Evolutionary conservation across 2,113 vertebrate species (phyloP), one percentile per base, ranked within the genome.

Genomic region (Clarias batrachus): DNA sequence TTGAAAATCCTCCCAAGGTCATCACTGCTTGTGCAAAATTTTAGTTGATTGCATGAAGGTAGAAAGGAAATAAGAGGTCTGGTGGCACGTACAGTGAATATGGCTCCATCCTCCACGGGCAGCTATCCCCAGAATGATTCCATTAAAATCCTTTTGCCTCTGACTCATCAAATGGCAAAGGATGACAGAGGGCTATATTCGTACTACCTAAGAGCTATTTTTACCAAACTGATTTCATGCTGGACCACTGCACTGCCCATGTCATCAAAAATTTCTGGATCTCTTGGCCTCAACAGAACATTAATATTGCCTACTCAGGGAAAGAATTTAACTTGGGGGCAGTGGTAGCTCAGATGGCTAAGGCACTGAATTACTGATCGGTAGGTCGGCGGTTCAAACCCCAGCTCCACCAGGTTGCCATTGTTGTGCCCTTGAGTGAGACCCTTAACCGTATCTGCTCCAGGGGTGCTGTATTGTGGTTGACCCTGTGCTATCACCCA

Each of bases 201-300:
- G 63, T 57, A 89, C 91, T 92, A 93, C 93, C 90, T 87, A 79
- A 78, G 57, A 87, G 91, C 90, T 92, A 90, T 91, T 91, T 92
- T 94, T 93, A 92, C 92, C 87, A 54, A 90, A 91, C 89, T 88
- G 90, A 93, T 92, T 93, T 93, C 88, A 90, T 88, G 90, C 89
- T 81, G 91, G 90, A 91, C 91, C 88, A 92, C 90, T 81, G 86
- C 82, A 89, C 87, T 88, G 86, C 87, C 88, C 84, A 79, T 84
- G 76, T 86, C 89, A 84, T 86, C 86, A 48, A 16, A 83, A 88
- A 86, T 66, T 76, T 81, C 81, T 57, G 63, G 79, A 76, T 74
- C 56, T 48, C 68, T 83, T 89, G 85, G 85, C 88, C 82, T 63
- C 57, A 59, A 66, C 37, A 30, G 74, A 84, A 66, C 85, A 84